These are phyloP conservation scores for Spizella passerina DNA, from an alignment of 2,797 vertebrate species.

Conservation along the genomic window DNA sequence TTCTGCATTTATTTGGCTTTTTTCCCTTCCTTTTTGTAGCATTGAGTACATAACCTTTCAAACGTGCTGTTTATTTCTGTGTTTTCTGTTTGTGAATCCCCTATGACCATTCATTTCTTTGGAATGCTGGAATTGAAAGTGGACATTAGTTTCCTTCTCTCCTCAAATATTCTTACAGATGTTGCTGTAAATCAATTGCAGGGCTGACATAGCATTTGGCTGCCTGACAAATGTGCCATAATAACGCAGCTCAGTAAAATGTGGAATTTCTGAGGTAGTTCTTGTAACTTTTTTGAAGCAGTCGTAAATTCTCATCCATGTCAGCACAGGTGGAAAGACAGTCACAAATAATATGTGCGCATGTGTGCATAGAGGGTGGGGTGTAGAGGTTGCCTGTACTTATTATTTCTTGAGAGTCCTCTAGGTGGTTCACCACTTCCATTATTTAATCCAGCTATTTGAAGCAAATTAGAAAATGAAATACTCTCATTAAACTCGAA, in stretches of 20 bases:
- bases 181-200: constrained; percentile 84
- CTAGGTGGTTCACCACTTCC: constrained; percentile 1
- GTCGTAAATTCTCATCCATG: constrained; percentile 83
- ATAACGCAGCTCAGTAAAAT: constrained; percentile 77
- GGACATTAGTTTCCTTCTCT: constrained; percentile 8
- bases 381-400: not conserved
- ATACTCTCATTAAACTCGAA: not conserved
- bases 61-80: not conserved
- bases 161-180: constrained; percentile 75
- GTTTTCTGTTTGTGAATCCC: constrained; percentile 17
- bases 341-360: constrained; percentile 69
- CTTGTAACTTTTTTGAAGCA: constrained; percentile 82
- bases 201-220: constrained; percentile 83
- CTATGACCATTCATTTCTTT: not conserved
- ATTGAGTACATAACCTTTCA: not conserved
- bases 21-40: not conserved
- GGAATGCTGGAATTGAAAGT: not conserved
- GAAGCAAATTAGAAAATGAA: constrained; percentile 5
- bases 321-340: constrained; percentile 84
- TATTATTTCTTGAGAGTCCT: constrained; percentile 5
- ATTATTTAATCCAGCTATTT: constrained; percentile 55
- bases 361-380: rapidly evolving
- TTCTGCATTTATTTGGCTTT: not conserved
- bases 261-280: constrained; percentile 83
- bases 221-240: constrained; percentile 84